phyloP scores from a whole-genome alignment of 2,113 vertebrate species.

The Hemiprocne comata region DNA sequence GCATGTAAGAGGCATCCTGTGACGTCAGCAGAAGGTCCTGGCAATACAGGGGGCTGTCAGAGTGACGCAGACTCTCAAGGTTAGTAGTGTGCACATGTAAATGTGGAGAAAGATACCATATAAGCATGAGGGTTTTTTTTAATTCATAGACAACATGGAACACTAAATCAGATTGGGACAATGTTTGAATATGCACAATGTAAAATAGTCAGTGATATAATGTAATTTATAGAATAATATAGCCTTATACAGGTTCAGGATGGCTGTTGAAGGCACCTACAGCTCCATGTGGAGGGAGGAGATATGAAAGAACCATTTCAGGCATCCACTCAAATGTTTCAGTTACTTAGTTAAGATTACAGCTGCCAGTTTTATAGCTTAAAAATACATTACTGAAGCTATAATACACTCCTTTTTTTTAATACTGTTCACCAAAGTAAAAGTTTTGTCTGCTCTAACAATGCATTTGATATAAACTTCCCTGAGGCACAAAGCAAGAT shows the following conservation, averaged over 20 bases:
- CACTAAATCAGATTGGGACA: not conserved
- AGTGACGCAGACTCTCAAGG: not conserved
- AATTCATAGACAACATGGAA: not conserved
- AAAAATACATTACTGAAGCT: slow-evolving; percentile 2
- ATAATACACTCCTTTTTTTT: not conserved
- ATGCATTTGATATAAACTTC: slow-evolving; percentile 16
- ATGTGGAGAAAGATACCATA: not conserved
- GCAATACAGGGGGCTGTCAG: not conserved
- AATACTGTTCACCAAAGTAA: slow-evolving; percentile 11
- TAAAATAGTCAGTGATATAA: not conserved
- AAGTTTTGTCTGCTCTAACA: slow-evolving; percentile 11
- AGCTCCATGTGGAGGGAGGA: not conserved
- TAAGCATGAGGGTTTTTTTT: not conserved
- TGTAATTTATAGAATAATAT: not conserved
- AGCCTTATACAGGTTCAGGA: not conserved
- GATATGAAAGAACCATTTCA: not conserved
- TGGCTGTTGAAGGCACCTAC: not conserved
- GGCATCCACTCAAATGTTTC: not conserved
- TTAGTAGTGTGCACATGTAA: not conserved
- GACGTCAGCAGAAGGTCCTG: not conserved
- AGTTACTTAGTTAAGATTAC: slow-evolving; percentile 1
- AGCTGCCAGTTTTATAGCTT: not conserved
- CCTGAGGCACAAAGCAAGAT: slow-evolving; percentile 2
- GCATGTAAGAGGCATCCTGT: too few relatives aligned
- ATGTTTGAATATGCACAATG: not conserved